phyloP scores from a whole-genome alignment of 1,140 invertebrate genomes.

The Babylonia areolata region DNA sequence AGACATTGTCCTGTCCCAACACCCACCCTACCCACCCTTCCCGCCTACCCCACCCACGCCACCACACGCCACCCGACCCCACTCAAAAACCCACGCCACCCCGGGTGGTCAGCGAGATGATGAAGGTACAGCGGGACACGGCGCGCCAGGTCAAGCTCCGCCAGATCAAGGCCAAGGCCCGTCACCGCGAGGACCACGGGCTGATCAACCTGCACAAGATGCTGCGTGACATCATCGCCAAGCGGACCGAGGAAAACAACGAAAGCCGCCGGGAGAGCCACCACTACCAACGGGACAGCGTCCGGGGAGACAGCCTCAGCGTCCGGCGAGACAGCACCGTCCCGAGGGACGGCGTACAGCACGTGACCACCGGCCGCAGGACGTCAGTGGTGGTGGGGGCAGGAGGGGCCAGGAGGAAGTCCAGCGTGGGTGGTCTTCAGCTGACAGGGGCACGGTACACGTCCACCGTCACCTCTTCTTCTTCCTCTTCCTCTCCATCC shows the following conservation, averaged over 20 bases:
- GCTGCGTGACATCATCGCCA: constrained; percentile 63
- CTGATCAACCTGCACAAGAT: constrained; percentile 61
- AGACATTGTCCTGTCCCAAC: no score
- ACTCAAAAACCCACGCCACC: no score
- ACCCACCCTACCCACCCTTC: not conserved
- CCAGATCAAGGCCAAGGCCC: constrained; percentile 57
- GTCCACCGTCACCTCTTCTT: constrained; percentile 91
- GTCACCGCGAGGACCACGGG: constrained; percentile 59
- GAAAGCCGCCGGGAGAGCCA: constrained; percentile 25
- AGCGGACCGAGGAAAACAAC: constrained; percentile 55
- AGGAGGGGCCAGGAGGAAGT: no score
- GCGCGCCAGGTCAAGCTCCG: constrained; percentile 59
- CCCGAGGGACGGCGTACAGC: no score
- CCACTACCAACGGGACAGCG: not conserved
- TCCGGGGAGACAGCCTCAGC: not conserved
- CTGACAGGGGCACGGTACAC: constrained; percentile 77
- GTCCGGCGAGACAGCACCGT: not conserved
- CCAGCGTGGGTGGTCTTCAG: constrained; percentile 23
- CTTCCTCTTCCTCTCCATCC: no score
- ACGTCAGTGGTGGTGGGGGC: not conserved
- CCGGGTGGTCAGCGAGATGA: constrained; percentile 58
- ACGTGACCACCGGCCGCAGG: not conserved
- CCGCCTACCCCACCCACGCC: not conserved
- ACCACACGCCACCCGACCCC: not conserved
- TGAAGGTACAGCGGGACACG: constrained; percentile 59